Conservation (phyloP, 2,888 invertebrate genomes). For the Elegia similella region DNA sequence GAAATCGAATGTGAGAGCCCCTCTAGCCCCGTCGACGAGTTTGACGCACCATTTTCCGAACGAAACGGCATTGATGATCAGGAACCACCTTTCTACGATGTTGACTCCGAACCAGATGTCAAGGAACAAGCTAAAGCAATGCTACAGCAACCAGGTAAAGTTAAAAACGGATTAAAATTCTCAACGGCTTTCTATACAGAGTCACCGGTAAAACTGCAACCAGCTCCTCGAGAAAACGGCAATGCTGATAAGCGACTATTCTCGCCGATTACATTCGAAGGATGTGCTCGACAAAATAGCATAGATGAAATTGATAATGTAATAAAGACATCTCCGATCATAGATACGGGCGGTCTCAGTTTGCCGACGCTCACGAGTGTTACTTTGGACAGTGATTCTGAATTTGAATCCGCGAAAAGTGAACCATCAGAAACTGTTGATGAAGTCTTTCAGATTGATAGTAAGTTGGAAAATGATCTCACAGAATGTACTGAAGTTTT, state of each 20-base stretch:
- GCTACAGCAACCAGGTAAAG: constrained; percentile 72
- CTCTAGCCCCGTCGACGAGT: constrained; percentile 85
- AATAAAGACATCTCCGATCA: constrained; percentile 33
- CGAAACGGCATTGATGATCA: constrained; percentile 75
- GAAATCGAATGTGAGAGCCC: constrained; percentile 85
- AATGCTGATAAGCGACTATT: constrained; percentile 64
- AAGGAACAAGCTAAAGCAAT: constrained; percentile 56
- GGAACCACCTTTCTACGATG: constrained; percentile 80
- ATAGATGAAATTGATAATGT: constrained; percentile 63
- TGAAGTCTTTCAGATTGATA: constrained; percentile 49
- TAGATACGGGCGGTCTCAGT: constrained; percentile 45
- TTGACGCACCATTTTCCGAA: constrained; percentile 76
- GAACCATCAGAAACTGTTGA: constrained; percentile 64
- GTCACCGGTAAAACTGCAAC: constrained; percentile 69
- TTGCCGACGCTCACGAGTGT: constrained; percentile 42
- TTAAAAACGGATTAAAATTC: constrained; percentile 72
- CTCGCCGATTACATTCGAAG: constrained; percentile 74
- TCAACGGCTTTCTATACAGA: constrained; percentile 68
- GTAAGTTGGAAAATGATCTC: constrained; percentile 42
- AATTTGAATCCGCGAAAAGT: constrained; percentile 75
- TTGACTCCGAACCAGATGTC: constrained; percentile 68
- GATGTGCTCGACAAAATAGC: constrained; percentile 68
- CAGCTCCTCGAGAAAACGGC: constrained; percentile 68
- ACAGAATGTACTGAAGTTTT: constrained; percentile 53
- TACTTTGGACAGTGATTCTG: constrained; percentile 68